Base-by-base conservation (phyloP, 2,888 invertebrate genomes). In the Oscheius onirici region DNA sequence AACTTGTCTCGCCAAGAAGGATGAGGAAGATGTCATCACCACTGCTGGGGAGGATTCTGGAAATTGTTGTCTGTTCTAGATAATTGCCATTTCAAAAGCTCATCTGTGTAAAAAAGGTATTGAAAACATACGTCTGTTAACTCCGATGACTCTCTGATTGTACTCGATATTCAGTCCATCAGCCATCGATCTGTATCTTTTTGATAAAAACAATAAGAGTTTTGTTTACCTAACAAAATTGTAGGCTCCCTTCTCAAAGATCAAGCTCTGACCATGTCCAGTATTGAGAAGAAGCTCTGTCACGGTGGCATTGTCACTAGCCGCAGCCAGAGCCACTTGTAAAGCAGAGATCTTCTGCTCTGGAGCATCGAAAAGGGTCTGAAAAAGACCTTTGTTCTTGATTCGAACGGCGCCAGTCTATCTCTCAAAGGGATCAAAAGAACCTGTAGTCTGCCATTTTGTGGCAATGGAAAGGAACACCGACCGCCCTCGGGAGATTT, bases 351-450 rank as follows among this genome's bases (percentile, higher is more conserved):
- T 73, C 34, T 74, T 72, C 11, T 75, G 73, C 34, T 75, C 80
- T 3, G 82, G 82, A 0, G 81, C 75, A 46, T 83, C 83, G 69
- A 75, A 79, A 22, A 82, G 73, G 3, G 82, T 82, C 79, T 83
- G 74, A 63, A 71, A 54, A 28, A 1, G 11, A 2, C 8, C 61
- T 44, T 3, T 61, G n/a, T 61, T 61, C 24, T 44, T 24, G 51
- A 40, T 52, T 54, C 43, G 55, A 66, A 66, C 66, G 66, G 46
- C 63, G 63, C 41, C 49, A 17, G n/a, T 3, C 41, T 60, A 60
- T 60, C 60, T 43, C 22, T 28, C 28, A 66, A 17, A 17, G 46
- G 17, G 52, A 17, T 26, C 28, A 22, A 67, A 44, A 55, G 57
- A 55, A 44, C 20, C 20, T 55, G 15, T 8, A 51, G 34, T 46